Conservation (phyloP, 2,113 vertebrate genomes). For the Tragelaphus scriptus region DNA sequence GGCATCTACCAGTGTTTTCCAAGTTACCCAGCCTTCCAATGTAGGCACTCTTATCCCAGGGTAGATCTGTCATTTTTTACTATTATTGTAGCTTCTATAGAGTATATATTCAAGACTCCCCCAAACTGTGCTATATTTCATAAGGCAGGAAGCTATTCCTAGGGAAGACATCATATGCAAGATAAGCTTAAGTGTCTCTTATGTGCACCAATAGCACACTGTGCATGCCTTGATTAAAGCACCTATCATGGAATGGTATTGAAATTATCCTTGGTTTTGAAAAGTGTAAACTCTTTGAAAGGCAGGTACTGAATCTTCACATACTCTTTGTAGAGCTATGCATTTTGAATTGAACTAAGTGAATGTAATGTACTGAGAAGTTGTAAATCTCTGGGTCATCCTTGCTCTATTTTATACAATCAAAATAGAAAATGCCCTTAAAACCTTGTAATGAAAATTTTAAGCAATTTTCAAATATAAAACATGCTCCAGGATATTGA, state of each 20-base stretch:
- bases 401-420: neutral
- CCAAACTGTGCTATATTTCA: neutral
- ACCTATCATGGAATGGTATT: neutral
- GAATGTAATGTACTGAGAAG: neutral
- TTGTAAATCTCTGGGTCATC: neutral
- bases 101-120: neutral
- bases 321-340: neutral
- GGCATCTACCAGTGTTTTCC: neutral
- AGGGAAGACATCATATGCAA: neutral
- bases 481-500: neutral
- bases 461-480: neutral
- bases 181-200: neutral
- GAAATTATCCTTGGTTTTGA: neutral
- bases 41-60: neutral
- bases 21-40: neutral
- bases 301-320: neutral
- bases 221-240: neutral
- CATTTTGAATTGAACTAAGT: neutral
- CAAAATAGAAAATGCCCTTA: neutral
- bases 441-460: neutral
- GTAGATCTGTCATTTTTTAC: neutral
- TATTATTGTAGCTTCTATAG: neutral
- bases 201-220: neutral
- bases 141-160: neutral
- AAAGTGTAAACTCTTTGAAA: neutral